Percentiles rank a stretch among this genome's conserved stretches.
Conservation (phyloP, 2,113 vertebrate species). For the Pipa parva region DNA sequence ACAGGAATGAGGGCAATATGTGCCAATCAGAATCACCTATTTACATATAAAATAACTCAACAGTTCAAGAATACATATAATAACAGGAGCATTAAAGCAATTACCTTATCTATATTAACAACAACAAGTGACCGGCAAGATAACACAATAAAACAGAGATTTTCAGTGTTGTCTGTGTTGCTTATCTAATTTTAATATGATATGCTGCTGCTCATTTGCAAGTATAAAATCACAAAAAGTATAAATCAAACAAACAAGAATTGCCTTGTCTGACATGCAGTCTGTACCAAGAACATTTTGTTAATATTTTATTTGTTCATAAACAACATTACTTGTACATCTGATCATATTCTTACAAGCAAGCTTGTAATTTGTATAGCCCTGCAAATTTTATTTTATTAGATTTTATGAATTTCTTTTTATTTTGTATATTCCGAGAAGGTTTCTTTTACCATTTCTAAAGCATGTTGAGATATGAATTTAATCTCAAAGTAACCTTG, state of each 20-base stretch:
- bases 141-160: background rate
- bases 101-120: too few species aligned
- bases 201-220: background rate
- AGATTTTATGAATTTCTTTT: background rate
- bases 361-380: background rate
- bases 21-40: too few species aligned
- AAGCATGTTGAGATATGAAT: background rate
- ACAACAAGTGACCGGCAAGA: background rate
- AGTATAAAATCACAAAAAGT: too few species aligned
- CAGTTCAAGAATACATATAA: too few species aligned
- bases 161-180: background rate
- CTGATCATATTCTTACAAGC: background rate
- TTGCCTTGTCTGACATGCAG: background rate
- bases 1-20: too few species aligned
- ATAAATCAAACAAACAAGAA: conserved; percentile 1
- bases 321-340: background rate
- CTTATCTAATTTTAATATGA: background rate
- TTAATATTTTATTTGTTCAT: background rate
- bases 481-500: background rate
- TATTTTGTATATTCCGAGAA: background rate
- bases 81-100: too few species aligned
- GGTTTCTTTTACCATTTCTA: background rate
- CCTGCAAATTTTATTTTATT: background rate
- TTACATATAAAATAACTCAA: too few species aligned
- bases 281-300: background rate